Evolutionary conservation across 2,113 vertebrate species (phyloP), one percentile per base, ranked within the genome.

Genomic region (Bos javanicus): DNA sequence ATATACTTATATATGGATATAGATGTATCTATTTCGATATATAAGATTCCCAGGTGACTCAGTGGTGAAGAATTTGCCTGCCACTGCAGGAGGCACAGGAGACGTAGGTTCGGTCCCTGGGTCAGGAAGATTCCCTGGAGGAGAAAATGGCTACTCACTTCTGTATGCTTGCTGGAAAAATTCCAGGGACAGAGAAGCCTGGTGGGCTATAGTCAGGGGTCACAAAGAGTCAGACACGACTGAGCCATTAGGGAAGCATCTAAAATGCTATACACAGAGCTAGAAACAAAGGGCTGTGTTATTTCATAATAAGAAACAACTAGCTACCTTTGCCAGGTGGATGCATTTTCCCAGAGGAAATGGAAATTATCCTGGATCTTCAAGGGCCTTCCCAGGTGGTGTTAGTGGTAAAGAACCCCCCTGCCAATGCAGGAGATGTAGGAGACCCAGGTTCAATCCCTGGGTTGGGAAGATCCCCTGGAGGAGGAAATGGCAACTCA

Each of bases 381-480:
- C 33, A 84, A 39, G n/a, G 67, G n/a, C 19, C 67, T 71, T 39
- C 67, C n/a, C 67, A 12, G 5, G 67, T 39, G 8, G n/a, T 21
- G 9, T 19, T 71, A 71, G 67, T 71, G 67, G 19, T 39, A 71
- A 39, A 71, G 19, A 71, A 71, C n/a, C 5, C 5, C 19, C 10
- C n/a, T 71, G 19, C n/a, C 67, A 71, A 23, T 23, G 67, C 19
- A 71, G 19, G n/a, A 39, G n/a, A 39, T 71, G 19, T 23, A 23
- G 67, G 67, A 21, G n/a, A 71, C n/a, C n/a, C 0, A 0, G 10
- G n/a, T 23, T 71, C 2, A 0, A 39, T 6, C 2, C 5, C n/a
- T 71, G 19, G 10, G 10, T 39, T 39, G n/a, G 19, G 67, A 39
- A 39, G 19, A 71, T 39, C 19, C 19, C n/a, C n/a, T 71, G n/a